Evolutionary conservation across 1,140 invertebrate genomes (phyloP), one percentile per base, ranked within the genome.

Genomic region (Leptopilina clavipes): DNA sequence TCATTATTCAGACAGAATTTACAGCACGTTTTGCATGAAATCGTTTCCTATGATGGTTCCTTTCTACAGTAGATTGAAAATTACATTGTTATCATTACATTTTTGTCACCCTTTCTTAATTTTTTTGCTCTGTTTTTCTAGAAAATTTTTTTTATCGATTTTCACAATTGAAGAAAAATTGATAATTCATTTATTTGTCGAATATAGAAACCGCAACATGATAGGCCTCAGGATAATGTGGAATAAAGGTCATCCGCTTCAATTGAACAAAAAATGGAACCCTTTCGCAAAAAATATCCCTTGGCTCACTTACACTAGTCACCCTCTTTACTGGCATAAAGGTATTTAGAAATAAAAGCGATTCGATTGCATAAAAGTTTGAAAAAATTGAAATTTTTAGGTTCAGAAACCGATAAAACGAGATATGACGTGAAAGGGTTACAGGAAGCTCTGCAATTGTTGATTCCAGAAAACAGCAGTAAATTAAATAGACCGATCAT

Each of bases 271-370:
- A 79, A 93, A 93, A 77, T 97, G 96, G 96, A 97, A 97, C 88
- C 96, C 96, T 1, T 97, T 96, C 90, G 93, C 93, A 77, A 93
- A 93, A 76, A 92, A 95, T 71, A 94, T 96, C 79, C 96, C 96
- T 0, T 96, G 93, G 88, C 89, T 93, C 7, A 97, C 95, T 1
- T 94, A 95, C 78, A 92, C 94, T 1, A 96, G 94, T 77, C 96
- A 97, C 91, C 96, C 96, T 9, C 91, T 97, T 52, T 93, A 93
- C 82, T 96, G 94, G 92, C 94, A 95, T 86, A 94, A 94, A 93
- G 94, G 94, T 94, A 92, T 76, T 78, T 72, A 31, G 25, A 31
- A 1, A 31, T 10, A 8, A 56, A 18, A 18, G 0, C 17, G 6
- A 56, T 75, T 75, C 71, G 71, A 71, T 45, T 31, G 17, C n/a